Evolutionary conservation across 2,797 vertebrate species (phyloP).

Genomic region (Sylvilagus floridanus): DNA sequence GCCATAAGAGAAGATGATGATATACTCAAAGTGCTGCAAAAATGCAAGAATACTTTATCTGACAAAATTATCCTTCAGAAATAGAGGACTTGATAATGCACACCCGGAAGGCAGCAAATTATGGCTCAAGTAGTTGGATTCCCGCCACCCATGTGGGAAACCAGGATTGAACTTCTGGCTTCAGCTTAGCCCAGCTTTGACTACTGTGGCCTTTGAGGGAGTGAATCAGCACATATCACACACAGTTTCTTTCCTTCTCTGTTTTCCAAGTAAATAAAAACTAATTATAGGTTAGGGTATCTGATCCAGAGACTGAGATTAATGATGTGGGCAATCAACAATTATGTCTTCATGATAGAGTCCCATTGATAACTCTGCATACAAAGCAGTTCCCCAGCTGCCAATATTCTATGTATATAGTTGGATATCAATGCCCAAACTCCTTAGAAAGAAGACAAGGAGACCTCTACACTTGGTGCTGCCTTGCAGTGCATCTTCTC

Average conservation of each 20-base stretch:
- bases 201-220: neutral
- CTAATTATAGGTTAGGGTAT: neutral
- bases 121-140: too few species aligned
- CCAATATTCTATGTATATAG: neutral
- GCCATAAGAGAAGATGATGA: neutral
- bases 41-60: neutral
- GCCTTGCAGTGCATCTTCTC: neutral
- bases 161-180: too few species aligned
- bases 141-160: too few species aligned
- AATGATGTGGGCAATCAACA: neutral
- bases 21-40: neutral
- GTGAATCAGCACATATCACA: neutral
- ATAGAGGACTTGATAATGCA: neutral
- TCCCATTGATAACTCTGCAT: neutral
- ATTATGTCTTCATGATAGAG: neutral
- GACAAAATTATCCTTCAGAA: neutral
- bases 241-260: too few species aligned
- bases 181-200: too few species aligned
- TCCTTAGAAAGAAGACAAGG: neutral
- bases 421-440: neutral
- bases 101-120: too few species aligned
- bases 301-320: neutral
- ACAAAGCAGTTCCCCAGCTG: neutral
- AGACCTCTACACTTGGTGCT: neutral
- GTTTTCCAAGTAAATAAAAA: too few species aligned